phyloP scores from a whole-genome alignment of 53 echinoderm and acorn worm species.

The Hippasteria phrygiana region DNA sequence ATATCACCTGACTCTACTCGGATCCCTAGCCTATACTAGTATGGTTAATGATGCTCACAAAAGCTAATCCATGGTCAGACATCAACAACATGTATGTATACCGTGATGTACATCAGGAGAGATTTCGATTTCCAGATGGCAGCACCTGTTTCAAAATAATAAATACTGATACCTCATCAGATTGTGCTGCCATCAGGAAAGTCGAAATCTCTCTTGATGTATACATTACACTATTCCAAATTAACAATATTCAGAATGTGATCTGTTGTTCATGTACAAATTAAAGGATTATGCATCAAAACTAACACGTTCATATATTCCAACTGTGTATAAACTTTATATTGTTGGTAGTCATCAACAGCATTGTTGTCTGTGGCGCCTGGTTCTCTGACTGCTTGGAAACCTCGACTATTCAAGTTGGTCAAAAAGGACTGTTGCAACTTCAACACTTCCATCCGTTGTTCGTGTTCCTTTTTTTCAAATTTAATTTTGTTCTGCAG shows the following conservation, averaged over 20 bases:
- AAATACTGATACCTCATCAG: too few species aligned
- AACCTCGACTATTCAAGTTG: slow-evolving; percentile 8
- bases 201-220: slow-evolving; percentile 4
- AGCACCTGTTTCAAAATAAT: too few species aligned
- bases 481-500: slow-evolving; percentile 23
- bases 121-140: too few species aligned
- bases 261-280: neutral
- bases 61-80: too few species aligned
- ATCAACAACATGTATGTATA: slow-evolving; percentile 16
- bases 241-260: neutral
- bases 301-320: slow-evolving; percentile 15
- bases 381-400: slow-evolving; percentile 16
- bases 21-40: too few species aligned
- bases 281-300: slow-evolving; percentile 19
- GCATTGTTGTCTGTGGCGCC: too few species aligned
- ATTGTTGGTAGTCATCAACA: too few species aligned
- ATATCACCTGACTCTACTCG: too few species aligned
- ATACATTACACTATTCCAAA: neutral
- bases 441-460: too few species aligned
- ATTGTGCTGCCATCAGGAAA: too few species aligned
- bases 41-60: too few species aligned
- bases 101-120: neutral
- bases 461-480: slow-evolving; percentile 3
- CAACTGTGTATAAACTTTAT: slow-evolving; percentile 2
- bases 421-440: too few species aligned